Evolutionary conservation across 2,113 vertebrate species (phyloP).

Genomic region (Cryptomyrus ogoouensis): DNA sequence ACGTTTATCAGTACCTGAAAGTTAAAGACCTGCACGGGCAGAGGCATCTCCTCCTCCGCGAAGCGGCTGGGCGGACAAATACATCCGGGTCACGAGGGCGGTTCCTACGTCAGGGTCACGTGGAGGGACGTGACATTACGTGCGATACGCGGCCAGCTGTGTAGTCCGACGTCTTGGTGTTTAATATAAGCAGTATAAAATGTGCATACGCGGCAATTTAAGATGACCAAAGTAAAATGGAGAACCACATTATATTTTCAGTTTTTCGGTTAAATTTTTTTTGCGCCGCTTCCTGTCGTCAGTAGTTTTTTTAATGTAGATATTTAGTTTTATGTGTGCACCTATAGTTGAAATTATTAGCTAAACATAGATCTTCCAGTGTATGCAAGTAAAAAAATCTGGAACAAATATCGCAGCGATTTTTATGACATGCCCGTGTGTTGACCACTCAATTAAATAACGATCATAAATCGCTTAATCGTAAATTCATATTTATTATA

Average conservation of each 20-base stretch:
- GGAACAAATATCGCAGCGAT: background rate
- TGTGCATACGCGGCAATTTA: background rate
- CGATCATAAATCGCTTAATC: background rate
- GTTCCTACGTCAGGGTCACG: slow-evolving; percentile 51
- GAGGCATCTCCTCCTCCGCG: slow-evolving; percentile 63
- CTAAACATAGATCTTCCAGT: background rate
- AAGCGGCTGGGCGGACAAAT: slow-evolving; percentile 39
- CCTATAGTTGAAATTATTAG: background rate
- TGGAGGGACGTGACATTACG: background rate
- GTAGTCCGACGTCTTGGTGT: background rate
- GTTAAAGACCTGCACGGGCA: slow-evolving; percentile 75
- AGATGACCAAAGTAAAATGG: background rate
- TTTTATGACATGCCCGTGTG: background rate
- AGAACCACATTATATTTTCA: background rate
- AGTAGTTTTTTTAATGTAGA: background rate
- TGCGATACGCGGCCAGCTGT: background rate
- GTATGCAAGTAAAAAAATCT: background rate
- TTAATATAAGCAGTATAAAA: background rate
- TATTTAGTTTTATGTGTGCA: background rate
- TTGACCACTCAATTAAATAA: background rate
- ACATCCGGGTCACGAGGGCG: slow-evolving; percentile 53
- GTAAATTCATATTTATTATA: slow-evolving; percentile 33
- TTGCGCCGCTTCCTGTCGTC: background rate
- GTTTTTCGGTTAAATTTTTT: background rate
- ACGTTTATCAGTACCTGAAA: slow-evolving; percentile 55